Base-by-base conservation (phyloP, 2,888 invertebrate species). In the Drosophila prolongata region DNA sequence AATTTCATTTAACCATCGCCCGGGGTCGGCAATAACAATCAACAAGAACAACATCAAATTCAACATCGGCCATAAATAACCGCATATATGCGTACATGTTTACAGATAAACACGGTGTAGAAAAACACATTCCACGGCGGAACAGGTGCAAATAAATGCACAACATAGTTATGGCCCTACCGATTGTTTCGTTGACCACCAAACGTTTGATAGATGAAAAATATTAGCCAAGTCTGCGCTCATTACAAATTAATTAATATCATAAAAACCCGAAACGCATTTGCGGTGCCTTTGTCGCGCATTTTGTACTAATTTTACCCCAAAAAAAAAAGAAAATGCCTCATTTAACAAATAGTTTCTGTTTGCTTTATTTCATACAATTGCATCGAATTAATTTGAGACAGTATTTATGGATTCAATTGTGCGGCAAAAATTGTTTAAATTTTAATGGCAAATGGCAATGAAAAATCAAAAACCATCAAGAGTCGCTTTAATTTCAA, bases 211-310 rank as follows among this genome's bases (percentile, higher is more conserved):
- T 49, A 49, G 53, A 59, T 72, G 60, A 78, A 65, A 78, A 65
- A 80, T 87, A 76, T 84, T 78, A 60, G 68, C 71, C 62, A 78
- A 81, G 74, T 72, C 58, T 55, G 16, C 27, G n/a, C 52, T 75
- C 60, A 77, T 87, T 74, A 69, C 49, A 75, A 87, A 84, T 79
- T 87, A 89, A 89, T 85, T 85, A 80, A 84, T 87, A 77, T 84
- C 75, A 87, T 79, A 71, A 76, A 88, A 83, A 76, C 50, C 71
- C 69, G 86, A 77, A 75, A 56, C 56, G 73, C 69, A 75, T 78
- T 74, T 83, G 82, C 24, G 82, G 83, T 70, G 72, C 80, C 72
- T 84, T 84, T 83, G 89, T 87, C 67, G 43, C 19, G 6, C 5
- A 40, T 40, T 56, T 56, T 8, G 3, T 40, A 11, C 46, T 66